Conservation (phyloP, 2,888 invertebrate genomes). For the Chrysolina oricalcia region DNA sequence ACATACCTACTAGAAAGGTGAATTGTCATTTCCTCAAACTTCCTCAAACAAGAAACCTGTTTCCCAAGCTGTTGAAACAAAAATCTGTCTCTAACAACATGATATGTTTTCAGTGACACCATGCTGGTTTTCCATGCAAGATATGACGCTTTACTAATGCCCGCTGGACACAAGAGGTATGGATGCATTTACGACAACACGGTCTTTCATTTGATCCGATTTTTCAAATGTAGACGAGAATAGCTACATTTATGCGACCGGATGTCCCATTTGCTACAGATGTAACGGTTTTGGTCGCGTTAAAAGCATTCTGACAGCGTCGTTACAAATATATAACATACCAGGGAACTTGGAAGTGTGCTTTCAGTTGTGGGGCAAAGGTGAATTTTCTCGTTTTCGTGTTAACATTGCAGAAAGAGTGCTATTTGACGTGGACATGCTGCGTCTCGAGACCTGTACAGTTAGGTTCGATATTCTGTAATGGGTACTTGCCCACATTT, state of each 20-base stretch:
- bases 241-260: neutral
- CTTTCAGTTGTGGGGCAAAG: slow-evolving; percentile 10
- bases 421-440: neutral
- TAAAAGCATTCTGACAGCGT: slow-evolving; percentile 45
- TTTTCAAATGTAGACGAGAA: neutral
- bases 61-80: too few species aligned
- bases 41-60: too few species aligned
- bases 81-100: too few species aligned
- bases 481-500: neutral
- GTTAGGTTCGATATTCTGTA: neutral
- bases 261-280: slow-evolving; percentile 4
- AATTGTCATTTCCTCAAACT: too few species aligned
- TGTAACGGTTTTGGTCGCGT: slow-evolving; percentile 4
- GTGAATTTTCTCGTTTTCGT: slow-evolving; percentile 5
- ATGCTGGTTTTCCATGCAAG: too few species aligned
- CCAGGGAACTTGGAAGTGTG: slow-evolving; percentile 6
- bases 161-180: neutral
- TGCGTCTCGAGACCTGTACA: neutral
- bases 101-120: too few species aligned
- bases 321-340: slow-evolving; percentile 46
- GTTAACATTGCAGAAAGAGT: neutral
- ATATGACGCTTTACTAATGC: too few species aligned
- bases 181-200: neutral
- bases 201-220: neutral
- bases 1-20: too few species aligned